A percentile compares a stretch with the other conserved stretches of the same genome.
Conservation (phyloP, 2,888 invertebrate species). For the Standfussiana lucernea region DNA sequence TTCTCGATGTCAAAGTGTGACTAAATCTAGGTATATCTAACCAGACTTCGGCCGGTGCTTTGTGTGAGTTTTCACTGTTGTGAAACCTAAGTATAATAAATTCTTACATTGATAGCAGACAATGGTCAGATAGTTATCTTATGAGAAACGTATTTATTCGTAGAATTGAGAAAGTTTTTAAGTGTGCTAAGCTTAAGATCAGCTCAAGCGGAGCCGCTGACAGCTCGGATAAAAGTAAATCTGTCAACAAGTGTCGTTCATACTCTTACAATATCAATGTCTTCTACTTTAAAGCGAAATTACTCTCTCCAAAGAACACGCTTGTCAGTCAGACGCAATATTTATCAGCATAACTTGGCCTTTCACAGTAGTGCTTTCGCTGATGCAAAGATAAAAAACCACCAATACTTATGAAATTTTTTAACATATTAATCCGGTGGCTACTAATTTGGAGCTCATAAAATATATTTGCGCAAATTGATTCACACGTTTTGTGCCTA, state of each 20-base stretch:
- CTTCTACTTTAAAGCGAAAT: slow-evolving; percentile 15
- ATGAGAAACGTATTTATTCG: slow-evolving; percentile 12
- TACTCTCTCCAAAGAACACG: slow-evolving; percentile 9
- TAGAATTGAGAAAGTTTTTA: slow-evolving; percentile 24
- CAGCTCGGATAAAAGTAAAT: slow-evolving; percentile 44
- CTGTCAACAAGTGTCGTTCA: slow-evolving; percentile 27
- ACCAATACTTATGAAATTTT: not conserved
- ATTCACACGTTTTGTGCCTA: not conserved
- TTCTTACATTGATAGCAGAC: slow-evolving; percentile 2
- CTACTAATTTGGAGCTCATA: not conserved
- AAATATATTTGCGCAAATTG: not conserved
- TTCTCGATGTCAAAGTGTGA: slow-evolving; percentile 3
- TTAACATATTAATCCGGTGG: not conserved
- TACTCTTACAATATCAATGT: slow-evolving; percentile 19
- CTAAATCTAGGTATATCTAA: slow-evolving; percentile 3
- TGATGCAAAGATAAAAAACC: not conserved
- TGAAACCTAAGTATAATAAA: slow-evolving; percentile 20
- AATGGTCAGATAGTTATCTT: slow-evolving; percentile 29
- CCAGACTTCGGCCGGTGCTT: slow-evolving; percentile 1
- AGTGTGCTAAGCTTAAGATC: slow-evolving; percentile 12
- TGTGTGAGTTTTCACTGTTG: slow-evolving; percentile 18
- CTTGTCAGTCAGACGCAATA: not conserved
- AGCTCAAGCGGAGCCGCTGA: slow-evolving; percentile 32
- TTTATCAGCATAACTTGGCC: not conserved
- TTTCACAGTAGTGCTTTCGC: not conserved